A percentile compares a stretch with the other conserved stretches of the same genome.
Conservation (phyloP, 2,888 invertebrate genomes). For the Ernsta delagoae region DNA sequence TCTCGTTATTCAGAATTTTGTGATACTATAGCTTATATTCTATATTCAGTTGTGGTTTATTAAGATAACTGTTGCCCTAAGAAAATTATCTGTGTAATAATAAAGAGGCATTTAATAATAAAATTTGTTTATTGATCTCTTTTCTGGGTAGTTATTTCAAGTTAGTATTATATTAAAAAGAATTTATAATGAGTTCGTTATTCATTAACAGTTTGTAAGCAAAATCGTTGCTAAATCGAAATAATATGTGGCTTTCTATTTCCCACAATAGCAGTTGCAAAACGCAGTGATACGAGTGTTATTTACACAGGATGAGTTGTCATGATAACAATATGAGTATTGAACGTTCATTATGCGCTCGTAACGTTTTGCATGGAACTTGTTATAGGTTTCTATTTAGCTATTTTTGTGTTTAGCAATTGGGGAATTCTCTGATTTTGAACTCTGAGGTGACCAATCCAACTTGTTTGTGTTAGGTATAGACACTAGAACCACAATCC, state of each 20-base stretch:
- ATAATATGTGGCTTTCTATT: constrained; percentile 24
- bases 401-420: too few species aligned
- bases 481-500: too few species aligned
- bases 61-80: neutral
- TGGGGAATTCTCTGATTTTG: too few species aligned
- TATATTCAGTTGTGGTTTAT: neutral
- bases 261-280: constrained; percentile 29
- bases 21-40: constrained; percentile 15
- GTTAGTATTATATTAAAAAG: too few species aligned
- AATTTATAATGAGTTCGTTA: too few species aligned
- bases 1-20: constrained; percentile 70
- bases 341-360: neutral
- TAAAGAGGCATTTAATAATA: neutral
- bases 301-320: neutral
- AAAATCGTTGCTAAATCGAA: constrained; percentile 23
- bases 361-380: neutral
- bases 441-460: too few species aligned
- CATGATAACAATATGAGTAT: neutral
- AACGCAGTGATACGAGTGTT: constrained; percentile 19
- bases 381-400: too few species aligned
- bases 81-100: neutral
- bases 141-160: too few species aligned
- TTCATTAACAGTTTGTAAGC: constrained; percentile 11
- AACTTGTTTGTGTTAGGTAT: too few species aligned
- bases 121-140: too few species aligned